Evolutionary conservation across 2,797 vertebrate species (phyloP), one percentile per base, ranked within the genome.

Genomic region (Labroides dimidiatus): DNA sequence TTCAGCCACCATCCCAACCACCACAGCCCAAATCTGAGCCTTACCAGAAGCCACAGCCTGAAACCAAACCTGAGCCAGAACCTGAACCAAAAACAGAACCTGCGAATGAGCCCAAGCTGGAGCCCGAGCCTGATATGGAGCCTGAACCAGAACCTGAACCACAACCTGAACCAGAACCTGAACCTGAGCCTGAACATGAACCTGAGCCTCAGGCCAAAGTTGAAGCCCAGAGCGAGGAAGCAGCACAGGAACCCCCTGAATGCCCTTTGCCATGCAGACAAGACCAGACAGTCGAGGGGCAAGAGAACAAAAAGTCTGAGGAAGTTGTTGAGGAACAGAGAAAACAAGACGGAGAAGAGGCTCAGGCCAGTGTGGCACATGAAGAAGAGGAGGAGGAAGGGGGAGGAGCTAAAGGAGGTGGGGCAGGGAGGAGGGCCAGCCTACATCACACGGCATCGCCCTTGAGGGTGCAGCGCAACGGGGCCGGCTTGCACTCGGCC

Each of bases 391-490:
- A 81, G 64, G 87, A 89, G 39, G 91, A 89, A 75, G 89, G 81
- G 64, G 94, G 92, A 82, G 95, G 93, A 77, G 85, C 84, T 30
- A 92, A 89, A 81, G 91, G 80, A 84, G 87, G 88, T 78, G 93
- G 93, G 89, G 87, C 91, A 27, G 93, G 91, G 81, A 95, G 94
- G 90, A 95, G 95, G 89, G 94, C 96, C 81, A 96, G 96, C 86
- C 94, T 97, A 91, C 96, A 96, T 85, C 96, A 95, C 87, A 94
- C 93, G 21, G 96, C 95, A 76, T 98, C 97, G 73, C 97, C 96
- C 56, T 88, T 96, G 93, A 94, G 92, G 94, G 94, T 96, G 91
- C 96, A 96, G 92, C 95, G 94, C 93, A 96, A 96, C 77, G 95
- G 95, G 86, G 95, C 95, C 87, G 96, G 97, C 94, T 96, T 96